A percentile compares a stretch with the other conserved stretches of the same genome.
These are phyloP conservation scores for Conistra vaccinii DNA, from an alignment of 2,888 invertebrate genomes.

Conservation along the genomic window DNA sequence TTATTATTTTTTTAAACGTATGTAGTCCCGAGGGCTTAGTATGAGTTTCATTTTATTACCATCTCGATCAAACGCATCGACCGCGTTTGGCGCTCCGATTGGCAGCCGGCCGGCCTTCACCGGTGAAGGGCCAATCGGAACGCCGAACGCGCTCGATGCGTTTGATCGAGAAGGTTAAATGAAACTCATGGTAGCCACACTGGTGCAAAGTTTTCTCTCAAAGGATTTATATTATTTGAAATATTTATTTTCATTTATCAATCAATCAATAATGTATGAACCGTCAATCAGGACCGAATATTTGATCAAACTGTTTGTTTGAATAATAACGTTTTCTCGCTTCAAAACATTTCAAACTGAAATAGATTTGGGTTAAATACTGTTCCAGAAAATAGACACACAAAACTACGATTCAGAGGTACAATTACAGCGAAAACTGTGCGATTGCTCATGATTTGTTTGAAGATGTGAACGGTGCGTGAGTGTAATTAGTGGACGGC, in stretches of 20 bases:
- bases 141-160: too few species aligned
- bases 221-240: too few species aligned
- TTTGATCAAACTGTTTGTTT: neutral
- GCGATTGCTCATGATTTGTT: conserved; percentile 59
- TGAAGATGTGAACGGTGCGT: conserved; percentile 62
- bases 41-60: too few species aligned
- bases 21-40: too few species aligned
- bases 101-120: too few species aligned
- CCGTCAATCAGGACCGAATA: neutral
- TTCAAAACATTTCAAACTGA: neutral
- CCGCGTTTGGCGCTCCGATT: too few species aligned
- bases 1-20: too few species aligned
- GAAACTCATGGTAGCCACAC: too few species aligned
- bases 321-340: neutral
- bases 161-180: too few species aligned
- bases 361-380: neutral
- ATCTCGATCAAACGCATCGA: too few species aligned
- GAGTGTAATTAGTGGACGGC: conserved; percentile 63
- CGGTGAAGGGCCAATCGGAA: too few species aligned
- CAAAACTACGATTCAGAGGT: conserved; percentile 1
- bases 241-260: neutral
- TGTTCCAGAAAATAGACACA: neutral
- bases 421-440: conserved; percentile 39
- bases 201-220: too few species aligned
- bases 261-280: neutral